Percentiles rank a stretch among this genome's conserved stretches.
phyloP scores from a whole-genome alignment of 2,888 invertebrate species.

The Platycheirus rosarum region DNA sequence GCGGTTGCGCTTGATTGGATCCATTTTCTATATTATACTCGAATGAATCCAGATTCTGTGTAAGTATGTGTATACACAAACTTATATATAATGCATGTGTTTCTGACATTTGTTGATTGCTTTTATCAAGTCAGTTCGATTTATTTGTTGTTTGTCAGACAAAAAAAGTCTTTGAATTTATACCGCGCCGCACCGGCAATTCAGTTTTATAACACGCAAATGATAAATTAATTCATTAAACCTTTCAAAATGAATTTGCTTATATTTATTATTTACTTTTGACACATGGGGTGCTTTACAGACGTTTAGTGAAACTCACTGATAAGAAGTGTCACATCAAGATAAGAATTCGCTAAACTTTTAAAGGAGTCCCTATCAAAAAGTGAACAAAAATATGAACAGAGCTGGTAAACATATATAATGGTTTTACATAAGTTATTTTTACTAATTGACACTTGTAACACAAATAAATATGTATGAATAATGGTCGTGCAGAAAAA shows the following conservation, averaged over 20 bases:
- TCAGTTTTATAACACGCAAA: background rate
- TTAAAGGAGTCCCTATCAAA: too few relatives aligned
- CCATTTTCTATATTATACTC: background rate
- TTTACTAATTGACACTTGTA: background rate
- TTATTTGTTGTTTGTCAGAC: background rate
- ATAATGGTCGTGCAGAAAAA: background rate
- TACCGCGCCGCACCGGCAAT: background rate
- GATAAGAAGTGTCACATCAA: slow-evolving; percentile 2
- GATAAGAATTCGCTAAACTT: background rate
- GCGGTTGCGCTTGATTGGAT: slow-evolving; percentile 8
- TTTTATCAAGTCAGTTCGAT: slow-evolving; percentile 2
- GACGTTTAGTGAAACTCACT: background rate
- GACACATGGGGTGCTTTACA: background rate
- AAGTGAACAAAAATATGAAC: too few relatives aligned
- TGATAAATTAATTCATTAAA: background rate
- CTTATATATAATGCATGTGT: too few relatives aligned
- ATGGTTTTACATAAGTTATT: too few relatives aligned
- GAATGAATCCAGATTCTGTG: background rate
- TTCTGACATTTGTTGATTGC: background rate
- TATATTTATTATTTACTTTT: slow-evolving; percentile 6
- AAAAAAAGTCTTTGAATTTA: slow-evolving; percentile 4
- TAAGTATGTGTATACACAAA: background rate
- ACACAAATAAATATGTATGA: too few relatives aligned
- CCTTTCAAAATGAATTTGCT: background rate
- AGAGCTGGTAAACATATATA: too few relatives aligned